Base-by-base conservation (phyloP, 1,140 invertebrate species). In the Cyrtorhinus lividipennis region DNA sequence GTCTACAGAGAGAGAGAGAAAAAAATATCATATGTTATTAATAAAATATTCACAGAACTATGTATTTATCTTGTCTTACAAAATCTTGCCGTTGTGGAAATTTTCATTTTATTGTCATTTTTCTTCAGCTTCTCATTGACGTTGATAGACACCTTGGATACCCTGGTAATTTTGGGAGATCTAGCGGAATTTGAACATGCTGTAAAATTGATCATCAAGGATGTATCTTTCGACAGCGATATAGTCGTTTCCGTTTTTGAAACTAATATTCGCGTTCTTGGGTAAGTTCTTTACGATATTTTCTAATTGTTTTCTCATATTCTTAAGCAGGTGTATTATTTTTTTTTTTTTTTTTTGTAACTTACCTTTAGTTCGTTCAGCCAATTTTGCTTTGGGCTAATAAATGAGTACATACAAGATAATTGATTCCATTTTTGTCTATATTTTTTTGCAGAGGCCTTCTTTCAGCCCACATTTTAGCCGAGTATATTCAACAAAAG, bases 241-340 rank as follows among this genome's bases (percentile, higher is more conserved):
- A 83, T 98, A 62, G 84, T 95, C 65, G 95, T 99, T 15, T 98
- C 94, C 0, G 90, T 99, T 5, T 99, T 99, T 77, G 95, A 99
- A 77, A 97, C 94, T 12, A 99, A 98, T 74, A 98, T 98, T 69
- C 78, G 95, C 65, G 87, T 98, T 76, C 77, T 98, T 24, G 95
- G 95, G 86, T 92, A 78, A 81, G 80, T 79, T 65, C 53, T 26
- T 60, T 68, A 61, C 62, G 59, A 61, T 24, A 20, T 25, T 20
- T 59, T 30, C 5, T 27, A 15, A 20, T n/a, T n/a, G n/a, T n/a
- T n/a, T n/a, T n/a, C 10, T 13, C 22, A 56, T 56, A 56, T 56
- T 10, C 12, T 56, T 56, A 10, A 56, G 18, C 23, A 5, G 56
- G n/a, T 27, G 53, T 38, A 45, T 60, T 61, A 60, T 65, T 57